Evolutionary conservation across 2,888 invertebrate species (phyloP).

Genomic region (Oligia strigilis): DNA sequence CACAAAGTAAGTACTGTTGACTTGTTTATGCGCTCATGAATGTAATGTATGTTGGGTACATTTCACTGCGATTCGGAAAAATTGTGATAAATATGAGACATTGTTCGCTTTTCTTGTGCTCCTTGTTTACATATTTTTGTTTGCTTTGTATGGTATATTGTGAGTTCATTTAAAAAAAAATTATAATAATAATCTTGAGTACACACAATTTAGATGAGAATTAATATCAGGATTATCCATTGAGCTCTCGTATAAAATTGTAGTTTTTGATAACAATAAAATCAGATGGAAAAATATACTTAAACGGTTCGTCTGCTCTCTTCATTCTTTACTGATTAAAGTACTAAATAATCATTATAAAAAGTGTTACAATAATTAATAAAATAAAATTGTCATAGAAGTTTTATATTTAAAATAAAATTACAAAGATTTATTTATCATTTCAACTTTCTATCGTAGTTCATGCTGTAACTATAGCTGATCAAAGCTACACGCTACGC

Average conservation of each 20-base stretch:
- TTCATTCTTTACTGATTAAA: not conserved
- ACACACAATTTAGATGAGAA: not conserved
- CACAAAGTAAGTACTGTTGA: slow-evolving; percentile 12
- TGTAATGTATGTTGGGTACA: slow-evolving; percentile 9
- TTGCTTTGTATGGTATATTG: not conserved
- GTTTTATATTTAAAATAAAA: not conserved
- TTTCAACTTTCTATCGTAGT: not conserved
- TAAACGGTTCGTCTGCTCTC: not conserved
- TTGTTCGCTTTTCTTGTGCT: not conserved
- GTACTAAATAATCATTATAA: not conserved
- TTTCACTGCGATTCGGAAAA: slow-evolving; percentile 5
- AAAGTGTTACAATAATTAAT: not conserved
- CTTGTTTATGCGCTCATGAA: slow-evolving; percentile 27
- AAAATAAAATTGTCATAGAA: not conserved
- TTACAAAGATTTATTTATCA: not conserved
- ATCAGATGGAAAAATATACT: not conserved
- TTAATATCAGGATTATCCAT: not conserved
- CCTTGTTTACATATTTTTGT: slow-evolving; percentile 12
- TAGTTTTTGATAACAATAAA: not conserved
- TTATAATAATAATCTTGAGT: not conserved
- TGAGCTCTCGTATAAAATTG: not conserved
- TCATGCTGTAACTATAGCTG: not conserved
- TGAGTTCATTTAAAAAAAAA: not conserved
- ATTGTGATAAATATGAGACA: slow-evolving; percentile 18
- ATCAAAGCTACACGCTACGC: slow-evolving; percentile 32